Evolutionary conservation across 1,140 invertebrate species (phyloP).

Genomic region (Drosophila tsacasi): DNA sequence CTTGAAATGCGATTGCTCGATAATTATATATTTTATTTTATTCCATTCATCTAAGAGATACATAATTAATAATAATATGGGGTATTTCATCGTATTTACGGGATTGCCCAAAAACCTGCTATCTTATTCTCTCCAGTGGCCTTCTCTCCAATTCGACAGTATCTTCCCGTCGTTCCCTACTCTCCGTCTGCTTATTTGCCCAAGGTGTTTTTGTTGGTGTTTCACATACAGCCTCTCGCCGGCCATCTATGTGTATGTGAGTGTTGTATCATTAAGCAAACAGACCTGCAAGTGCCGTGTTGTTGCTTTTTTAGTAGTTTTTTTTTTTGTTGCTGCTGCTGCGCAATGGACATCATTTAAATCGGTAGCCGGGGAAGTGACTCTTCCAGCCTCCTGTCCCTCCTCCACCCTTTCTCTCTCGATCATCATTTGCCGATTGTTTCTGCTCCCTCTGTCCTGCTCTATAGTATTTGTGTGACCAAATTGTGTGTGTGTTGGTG

Average conservation of each 20-base stretch:
- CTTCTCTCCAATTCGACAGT: constrained; percentile 2
- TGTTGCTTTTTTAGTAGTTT: constrained; percentile 30
- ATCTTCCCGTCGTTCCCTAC: constrained; percentile 16
- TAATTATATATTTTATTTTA: neutral
- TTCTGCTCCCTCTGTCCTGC: neutral
- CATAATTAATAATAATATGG: neutral
- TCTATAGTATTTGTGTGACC: neutral
- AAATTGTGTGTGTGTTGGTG: constrained; percentile 10
- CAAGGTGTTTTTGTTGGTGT: constrained; percentile 60
- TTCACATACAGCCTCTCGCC: constrained; percentile 36
- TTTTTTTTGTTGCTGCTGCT: constrained; percentile 29
- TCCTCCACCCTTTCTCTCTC: constrained; percentile 1
- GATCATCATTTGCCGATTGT: constrained; percentile 29
- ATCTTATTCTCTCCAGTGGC: neutral
- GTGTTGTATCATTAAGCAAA: constrained; percentile 73
- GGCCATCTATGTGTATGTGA: neutral
- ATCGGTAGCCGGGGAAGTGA: constrained; percentile 56
- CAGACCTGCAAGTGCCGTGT: constrained; percentile 52
- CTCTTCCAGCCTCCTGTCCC: constrained; percentile 3
- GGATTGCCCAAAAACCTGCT: neutral
- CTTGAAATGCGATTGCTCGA: neutral
- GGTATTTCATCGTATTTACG: no score
- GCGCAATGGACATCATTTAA: constrained; percentile 57
- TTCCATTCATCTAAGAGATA: neutral
- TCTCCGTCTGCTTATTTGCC: constrained; percentile 48